Conservation (phyloP, 2,888 invertebrate genomes). For the Lysandra coridon region DNA sequence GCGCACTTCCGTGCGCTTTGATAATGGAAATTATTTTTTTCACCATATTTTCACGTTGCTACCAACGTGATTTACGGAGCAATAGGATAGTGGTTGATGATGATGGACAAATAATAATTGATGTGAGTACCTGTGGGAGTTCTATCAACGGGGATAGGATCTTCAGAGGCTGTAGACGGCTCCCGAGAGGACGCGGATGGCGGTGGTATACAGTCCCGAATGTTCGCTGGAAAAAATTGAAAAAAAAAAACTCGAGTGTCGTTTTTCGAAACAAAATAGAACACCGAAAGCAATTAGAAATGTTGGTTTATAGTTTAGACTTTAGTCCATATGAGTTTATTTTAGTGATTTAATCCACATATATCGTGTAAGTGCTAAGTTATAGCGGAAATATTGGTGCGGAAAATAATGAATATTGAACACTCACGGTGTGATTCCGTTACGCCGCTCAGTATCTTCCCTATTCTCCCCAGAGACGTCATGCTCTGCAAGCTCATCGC, state of each 20-base stretch:
- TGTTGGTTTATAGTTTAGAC: too few species aligned
- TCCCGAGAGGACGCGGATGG: constrained; percentile 60
- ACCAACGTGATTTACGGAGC: too few species aligned
- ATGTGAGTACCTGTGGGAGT: constrained; percentile 55
- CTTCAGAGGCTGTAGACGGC: constrained; percentile 67
- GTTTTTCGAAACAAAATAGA: too few species aligned
- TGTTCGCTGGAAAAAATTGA: constrained; percentile 55
- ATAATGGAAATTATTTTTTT: too few species aligned
- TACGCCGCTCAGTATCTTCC: constrained; percentile 87
- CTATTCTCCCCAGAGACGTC: constrained; percentile 92
- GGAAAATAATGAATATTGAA: constrained; percentile 10
- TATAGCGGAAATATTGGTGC: neutral
- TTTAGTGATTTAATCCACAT: neutral
- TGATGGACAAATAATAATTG: too few species aligned
- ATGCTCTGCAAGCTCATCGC: constrained; percentile 93
- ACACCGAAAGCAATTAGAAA: neutral
- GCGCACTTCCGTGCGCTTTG: too few species aligned
- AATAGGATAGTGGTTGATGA: too few species aligned
- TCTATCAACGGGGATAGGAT: constrained; percentile 54
- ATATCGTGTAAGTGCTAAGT: neutral
- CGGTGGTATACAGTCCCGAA: constrained; percentile 56
- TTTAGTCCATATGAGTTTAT: too few species aligned
- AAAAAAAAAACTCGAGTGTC: too few species aligned
- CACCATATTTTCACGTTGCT: too few species aligned
- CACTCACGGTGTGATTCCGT: constrained; percentile 81